Evolutionary conservation across 2,888 invertebrate species (phyloP).

Genomic region (Bruchidius siliquastri): DNA sequence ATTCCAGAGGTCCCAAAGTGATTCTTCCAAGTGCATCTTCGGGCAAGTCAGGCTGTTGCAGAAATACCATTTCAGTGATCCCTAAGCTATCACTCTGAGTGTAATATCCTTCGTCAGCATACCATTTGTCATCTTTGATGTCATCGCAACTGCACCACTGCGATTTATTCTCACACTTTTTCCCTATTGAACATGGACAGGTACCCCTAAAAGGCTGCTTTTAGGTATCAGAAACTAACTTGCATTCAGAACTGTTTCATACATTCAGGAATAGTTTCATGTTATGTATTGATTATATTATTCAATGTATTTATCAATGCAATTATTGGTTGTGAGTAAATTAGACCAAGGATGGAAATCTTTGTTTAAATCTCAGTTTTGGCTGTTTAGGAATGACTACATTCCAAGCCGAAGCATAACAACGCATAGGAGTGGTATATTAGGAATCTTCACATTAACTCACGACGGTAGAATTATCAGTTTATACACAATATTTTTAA

Average conservation of each 20-base stretch:
- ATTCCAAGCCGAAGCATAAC: too few relatives aligned
- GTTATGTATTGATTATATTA: too few relatives aligned
- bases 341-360: too few relatives aligned
- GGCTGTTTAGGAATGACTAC: too few relatives aligned
- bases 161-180: constrained; percentile 74
- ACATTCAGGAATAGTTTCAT: background rate
- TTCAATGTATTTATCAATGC: too few relatives aligned
- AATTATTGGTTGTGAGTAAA: too few relatives aligned
- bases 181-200: constrained; percentile 71
- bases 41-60: constrained; percentile 78
- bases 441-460: too few relatives aligned
- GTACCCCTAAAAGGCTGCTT: constrained; percentile 55
- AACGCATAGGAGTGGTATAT: too few relatives aligned
- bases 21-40: constrained; percentile 82
- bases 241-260: constrained; percentile 5
- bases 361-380: too few relatives aligned
- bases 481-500: too few relatives aligned
- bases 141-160: constrained; percentile 87
- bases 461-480: too few relatives aligned
- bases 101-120: constrained; percentile 83
- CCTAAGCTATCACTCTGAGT: constrained; percentile 77
- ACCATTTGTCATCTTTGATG: constrained; percentile 80
- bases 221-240: constrained; percentile 21
- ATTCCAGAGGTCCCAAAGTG: constrained; percentile 85
- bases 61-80: constrained; percentile 84